Base-by-base conservation (phyloP, 2,113 vertebrate species). In the Lepisosteus oculatus region DNA sequence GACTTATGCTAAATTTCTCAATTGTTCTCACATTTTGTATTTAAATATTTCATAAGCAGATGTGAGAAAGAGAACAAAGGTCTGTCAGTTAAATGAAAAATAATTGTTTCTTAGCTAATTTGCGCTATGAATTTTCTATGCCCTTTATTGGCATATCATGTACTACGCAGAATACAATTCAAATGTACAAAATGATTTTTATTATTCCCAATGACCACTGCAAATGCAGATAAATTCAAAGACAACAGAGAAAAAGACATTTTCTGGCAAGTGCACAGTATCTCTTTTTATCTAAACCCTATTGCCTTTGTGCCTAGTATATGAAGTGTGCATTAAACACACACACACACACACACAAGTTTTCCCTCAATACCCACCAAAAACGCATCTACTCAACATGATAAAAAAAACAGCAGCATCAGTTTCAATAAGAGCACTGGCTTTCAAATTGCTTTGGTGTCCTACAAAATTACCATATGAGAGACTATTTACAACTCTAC, bases 381-480 rank as follows among this genome's bases (percentile, higher is more conserved):
- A 15, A 59, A 59, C 57, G 14, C 47, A 51, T 51, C 47, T 51
- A 59, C 57, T 59, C 57, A n/a, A 59, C 57, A 15, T n/a, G 55
- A 54, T 4, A 57, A 72, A 55, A 55, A 80, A 81, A 71, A 78
- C 77, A 80, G 61, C 66, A 55, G 79, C 80, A 83, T 81, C 69
- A 57, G 76, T 86, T 90, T 87, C 85, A 88, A 87, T 87, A 79
- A 88, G 79, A 82, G 81, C 84, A 75, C 65, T 69, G 81, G 78
- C 81, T 89, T 89, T 91, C 85, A 90, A 85, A 84, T 81, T 74
- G 83, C 85, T 90, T 90, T 88, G 87, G 85, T 88, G 87, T 91
- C 87, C 85, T 83, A 84, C 79, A 89, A 93, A 93, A 94, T 95
- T 92, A 94, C 87, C 91, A 93, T 93, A 93, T 89, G 92, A 93